Evolutionary conservation across 30 jellyfish, hydroid and myxozoan genomes (phyloP).

Genomic region (Chironex yamaguchii): DNA sequence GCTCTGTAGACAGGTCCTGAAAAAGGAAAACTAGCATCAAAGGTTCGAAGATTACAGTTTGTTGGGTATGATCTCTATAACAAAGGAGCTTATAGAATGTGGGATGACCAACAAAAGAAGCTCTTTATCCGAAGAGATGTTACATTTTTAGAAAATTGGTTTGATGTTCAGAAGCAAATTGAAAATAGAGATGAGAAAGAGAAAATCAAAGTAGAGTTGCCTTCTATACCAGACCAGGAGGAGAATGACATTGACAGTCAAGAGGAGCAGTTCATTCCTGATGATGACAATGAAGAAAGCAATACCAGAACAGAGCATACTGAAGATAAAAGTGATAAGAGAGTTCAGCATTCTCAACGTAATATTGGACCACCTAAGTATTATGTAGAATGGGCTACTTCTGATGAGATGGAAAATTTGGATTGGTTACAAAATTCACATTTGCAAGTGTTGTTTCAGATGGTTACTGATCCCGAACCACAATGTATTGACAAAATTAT

Average conservation of each 20-base stretch:
- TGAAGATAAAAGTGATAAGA: neutral
- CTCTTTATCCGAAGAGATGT: neutral
- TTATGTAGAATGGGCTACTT: neutral
- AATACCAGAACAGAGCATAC: neutral
- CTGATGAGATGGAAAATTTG: neutral
- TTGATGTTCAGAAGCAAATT: neutral
- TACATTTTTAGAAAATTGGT: neutral
- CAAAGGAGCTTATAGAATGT: neutral
- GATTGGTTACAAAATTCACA: neutral
- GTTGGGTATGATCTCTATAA: neutral
- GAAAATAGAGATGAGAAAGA: neutral
- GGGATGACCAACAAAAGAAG: neutral
- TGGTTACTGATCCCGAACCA: neutral
- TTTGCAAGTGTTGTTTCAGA: neutral
- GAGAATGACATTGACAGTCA: neutral
- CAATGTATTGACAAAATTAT: neutral
- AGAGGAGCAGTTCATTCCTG: neutral
- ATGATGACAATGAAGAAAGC: neutral
- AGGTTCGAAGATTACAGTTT: neutral
- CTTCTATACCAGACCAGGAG: neutral
- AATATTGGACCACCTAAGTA: neutral
- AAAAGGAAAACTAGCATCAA: neutral
- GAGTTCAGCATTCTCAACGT: neutral
- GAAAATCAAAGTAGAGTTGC: neutral
- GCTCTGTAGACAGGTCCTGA: neutral